Conservation (phyloP, 2,888 invertebrate genomes). For the Scaptomyza parva region DNA sequence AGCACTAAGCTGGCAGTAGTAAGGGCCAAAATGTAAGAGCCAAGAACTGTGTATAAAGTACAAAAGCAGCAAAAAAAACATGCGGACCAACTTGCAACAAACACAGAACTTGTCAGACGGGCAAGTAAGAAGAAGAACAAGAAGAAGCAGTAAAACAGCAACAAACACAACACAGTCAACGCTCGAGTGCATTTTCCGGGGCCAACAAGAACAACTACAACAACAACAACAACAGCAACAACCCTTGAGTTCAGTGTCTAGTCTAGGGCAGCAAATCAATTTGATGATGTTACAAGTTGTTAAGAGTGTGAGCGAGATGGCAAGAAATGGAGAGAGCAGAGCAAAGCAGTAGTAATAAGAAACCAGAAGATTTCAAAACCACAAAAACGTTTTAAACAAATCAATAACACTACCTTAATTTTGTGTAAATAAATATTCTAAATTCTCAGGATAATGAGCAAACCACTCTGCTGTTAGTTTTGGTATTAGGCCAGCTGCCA, state of each 20-base stretch:
- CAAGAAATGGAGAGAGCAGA: background rate
- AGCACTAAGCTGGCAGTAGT: constrained; percentile 36
- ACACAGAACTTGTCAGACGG: constrained; percentile 76
- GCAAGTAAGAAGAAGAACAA: constrained; percentile 34
- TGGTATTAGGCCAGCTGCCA: constrained; percentile 53
- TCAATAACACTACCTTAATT: background rate
- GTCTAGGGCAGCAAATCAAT: constrained; percentile 61
- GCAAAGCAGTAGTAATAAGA: constrained; percentile 12
- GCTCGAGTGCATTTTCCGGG: constrained; percentile 79
- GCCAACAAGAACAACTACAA: constrained; percentile 46
- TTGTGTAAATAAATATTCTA: background rate
- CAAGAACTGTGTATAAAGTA: constrained; percentile 12
- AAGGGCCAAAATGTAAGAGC: constrained; percentile 29
- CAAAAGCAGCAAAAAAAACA: constrained; percentile 10
- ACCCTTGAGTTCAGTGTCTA: constrained; percentile 51
- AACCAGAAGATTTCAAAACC: background rate
- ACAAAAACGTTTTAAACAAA: background rate
- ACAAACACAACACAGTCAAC: constrained; percentile 58
- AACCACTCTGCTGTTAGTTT: constrained; percentile 36
- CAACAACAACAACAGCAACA: constrained; percentile 55
- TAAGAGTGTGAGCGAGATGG: constrained; percentile 13
- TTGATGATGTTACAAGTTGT: constrained; percentile 64
- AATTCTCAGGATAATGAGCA: too few species aligned
- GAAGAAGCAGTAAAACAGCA: constrained; percentile 50
- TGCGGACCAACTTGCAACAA: constrained; percentile 55